Percentiles rank a stretch among this genome's conserved stretches.
These are phyloP conservation scores for Phytoseiulus persimilis DNA, from an alignment of 2,888 invertebrate species.

Conservation along the genomic window DNA sequence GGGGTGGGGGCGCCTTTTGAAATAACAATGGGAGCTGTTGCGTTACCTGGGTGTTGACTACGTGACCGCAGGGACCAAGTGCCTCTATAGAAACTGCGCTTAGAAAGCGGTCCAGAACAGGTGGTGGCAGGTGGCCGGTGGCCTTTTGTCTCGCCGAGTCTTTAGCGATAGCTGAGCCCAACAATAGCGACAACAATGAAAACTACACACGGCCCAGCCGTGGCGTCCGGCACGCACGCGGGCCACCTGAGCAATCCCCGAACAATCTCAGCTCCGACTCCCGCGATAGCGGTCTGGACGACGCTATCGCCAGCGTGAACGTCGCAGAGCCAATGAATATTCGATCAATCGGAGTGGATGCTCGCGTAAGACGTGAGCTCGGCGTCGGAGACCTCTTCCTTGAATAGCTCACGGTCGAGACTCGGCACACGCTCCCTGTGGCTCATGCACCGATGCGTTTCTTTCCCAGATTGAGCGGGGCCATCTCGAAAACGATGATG, in stretches of 20 bases:
- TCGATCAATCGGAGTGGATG: background rate
- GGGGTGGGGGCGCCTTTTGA: background rate
- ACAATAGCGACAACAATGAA: background rate
- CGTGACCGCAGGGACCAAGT: background rate
- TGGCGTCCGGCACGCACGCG: background rate
- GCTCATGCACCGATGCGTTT: too few relatives aligned
- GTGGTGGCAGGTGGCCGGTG: constrained; percentile 5
- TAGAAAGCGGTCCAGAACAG: background rate
- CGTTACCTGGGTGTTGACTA: background rate
- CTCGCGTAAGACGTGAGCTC: too few relatives aligned
- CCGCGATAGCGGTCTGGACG: background rate
- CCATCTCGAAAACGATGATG: too few relatives aligned
- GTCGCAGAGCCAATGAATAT: background rate
- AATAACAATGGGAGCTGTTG: background rate
- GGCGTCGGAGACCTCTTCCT: too few relatives aligned
- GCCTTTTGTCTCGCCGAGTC: background rate
- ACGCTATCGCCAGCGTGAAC: background rate
- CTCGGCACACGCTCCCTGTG: too few relatives aligned
- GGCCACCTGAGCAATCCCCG: background rate
- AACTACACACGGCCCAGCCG: background rate
- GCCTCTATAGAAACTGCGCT: background rate
- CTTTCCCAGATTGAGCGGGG: too few relatives aligned
- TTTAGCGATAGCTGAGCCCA: background rate
- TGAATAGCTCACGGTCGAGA: too few relatives aligned
- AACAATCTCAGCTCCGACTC: background rate